A percentile compares a stretch with the other conserved stretches of the same genome.
These are phyloP conservation scores for Drosophila cognata DNA, from an alignment of 2,888 invertebrate genomes.

Conservation along the genomic window DNA sequence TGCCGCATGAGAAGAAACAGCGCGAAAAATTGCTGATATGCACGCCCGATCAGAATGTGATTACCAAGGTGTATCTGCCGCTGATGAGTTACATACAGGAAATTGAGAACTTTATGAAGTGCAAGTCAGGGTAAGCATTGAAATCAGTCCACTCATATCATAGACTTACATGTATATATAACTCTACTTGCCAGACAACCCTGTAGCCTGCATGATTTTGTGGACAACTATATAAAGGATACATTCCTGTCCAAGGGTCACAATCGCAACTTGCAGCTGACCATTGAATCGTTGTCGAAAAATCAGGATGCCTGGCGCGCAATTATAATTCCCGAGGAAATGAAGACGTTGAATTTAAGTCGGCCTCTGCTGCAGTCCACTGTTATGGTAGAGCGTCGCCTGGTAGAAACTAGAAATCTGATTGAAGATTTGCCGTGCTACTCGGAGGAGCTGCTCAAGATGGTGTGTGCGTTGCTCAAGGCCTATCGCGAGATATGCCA, in stretches of 20 bases:
- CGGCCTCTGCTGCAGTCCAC: constrained; percentile 90
- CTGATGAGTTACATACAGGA: constrained; percentile 93
- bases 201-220: constrained; percentile 92
- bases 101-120: constrained; percentile 89
- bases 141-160: background rate
- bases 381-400: constrained; percentile 88
- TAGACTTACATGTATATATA: background rate
- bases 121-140: constrained; percentile 86
- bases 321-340: constrained; percentile 89
- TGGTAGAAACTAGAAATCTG: constrained; percentile 88
- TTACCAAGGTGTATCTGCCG: constrained; percentile 92
- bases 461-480: constrained; percentile 89
- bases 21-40: constrained; percentile 90
- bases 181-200: constrained; percentile 85
- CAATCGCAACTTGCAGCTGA: constrained; percentile 85
- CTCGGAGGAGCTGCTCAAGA: constrained; percentile 90
- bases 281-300: constrained; percentile 90
- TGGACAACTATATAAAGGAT: constrained; percentile 94
- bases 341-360: constrained; percentile 87
- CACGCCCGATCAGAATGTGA: constrained; percentile 89
- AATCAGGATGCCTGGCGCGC: constrained; percentile 92
- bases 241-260: constrained; percentile 93
- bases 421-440: constrained; percentile 90
- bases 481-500: constrained; percentile 91
- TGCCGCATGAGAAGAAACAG: constrained; percentile 78